Conservation (phyloP, 2,797 vertebrate species). For the Oreortyx pictus region DNA sequence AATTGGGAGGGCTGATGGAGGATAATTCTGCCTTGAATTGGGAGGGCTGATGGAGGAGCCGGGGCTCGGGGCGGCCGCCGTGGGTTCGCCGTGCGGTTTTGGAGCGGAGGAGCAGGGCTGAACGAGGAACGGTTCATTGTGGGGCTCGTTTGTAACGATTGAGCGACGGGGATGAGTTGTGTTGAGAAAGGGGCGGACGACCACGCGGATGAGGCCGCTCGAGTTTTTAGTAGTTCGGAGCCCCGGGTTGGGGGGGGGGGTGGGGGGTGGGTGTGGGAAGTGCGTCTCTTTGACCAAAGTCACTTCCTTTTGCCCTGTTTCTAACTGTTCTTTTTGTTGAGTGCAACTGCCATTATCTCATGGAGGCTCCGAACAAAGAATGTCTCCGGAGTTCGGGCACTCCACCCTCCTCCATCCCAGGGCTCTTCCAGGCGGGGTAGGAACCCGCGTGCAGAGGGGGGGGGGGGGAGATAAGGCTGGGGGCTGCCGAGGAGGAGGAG, state of each 20-base stretch:
- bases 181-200: conserved; percentile 65
- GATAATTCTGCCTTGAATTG: background rate
- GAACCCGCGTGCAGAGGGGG: rapidly evolving
- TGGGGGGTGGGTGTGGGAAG: background rate
- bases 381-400: conserved; percentile 51
- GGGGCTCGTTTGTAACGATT: conserved; percentile 59
- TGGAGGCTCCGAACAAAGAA: conserved; percentile 35
- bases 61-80: too few species aligned
- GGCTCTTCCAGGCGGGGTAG: background rate
- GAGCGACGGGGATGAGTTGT: conserved; percentile 47
- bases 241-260: too few species aligned
- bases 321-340: conserved; percentile 26
- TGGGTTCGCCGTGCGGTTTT: too few species aligned
- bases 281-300: conserved; percentile 48
- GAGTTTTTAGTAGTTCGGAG: background rate
- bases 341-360: conserved; percentile 44
- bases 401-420: conserved; percentile 41
- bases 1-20: background rate
- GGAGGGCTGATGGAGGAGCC: background rate
- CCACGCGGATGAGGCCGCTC: background rate
- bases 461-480: background rate
- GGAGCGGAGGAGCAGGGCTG: too few species aligned
- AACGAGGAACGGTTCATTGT: conserved; percentile 3
- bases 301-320: conserved; percentile 66
- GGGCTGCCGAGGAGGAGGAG: background rate